Percentiles rank a stretch among this genome's conserved stretches.
Evolutionary conservation across 2,797 vertebrate genomes (phyloP).

Genomic region (Orientallactaga sibirica): DNA sequence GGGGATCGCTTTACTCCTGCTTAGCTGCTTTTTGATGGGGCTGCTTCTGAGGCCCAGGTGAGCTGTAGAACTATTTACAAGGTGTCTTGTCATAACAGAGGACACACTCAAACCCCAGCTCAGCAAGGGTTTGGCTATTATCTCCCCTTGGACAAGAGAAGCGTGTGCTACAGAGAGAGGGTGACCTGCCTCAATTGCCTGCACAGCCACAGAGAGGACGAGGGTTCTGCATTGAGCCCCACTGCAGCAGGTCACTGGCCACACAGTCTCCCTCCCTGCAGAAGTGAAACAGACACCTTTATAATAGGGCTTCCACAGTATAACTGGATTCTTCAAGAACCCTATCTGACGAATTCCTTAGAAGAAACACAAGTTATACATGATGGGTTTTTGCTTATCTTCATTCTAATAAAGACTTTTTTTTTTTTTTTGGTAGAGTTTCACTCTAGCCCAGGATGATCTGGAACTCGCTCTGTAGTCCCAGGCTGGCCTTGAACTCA

Average conservation of each 20-base stretch:
- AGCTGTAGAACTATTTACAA: neutral
- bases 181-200: neutral
- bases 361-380: neutral
- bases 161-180: neutral
- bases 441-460: no score
- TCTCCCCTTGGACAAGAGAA: neutral
- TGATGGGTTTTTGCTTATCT: neutral
- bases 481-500: no score
- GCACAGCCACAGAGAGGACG: neutral
- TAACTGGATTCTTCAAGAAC: neutral
- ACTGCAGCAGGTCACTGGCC: no score
- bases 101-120: neutral
- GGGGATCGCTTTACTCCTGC: neutral
- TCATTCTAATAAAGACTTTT: conserved; percentile 16
- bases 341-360: neutral
- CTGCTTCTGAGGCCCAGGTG: neutral
- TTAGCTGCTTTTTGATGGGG: neutral
- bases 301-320: neutral
- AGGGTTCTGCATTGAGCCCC: neutral
- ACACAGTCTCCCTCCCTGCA: neutral
- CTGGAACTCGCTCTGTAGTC: no score
- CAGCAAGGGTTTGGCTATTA: neutral
- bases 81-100: conserved; percentile 14
- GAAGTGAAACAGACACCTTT: neutral
- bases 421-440: neutral